Base-by-base conservation (phyloP, 2,888 invertebrate species). In the Stenodema calcarata region DNA sequence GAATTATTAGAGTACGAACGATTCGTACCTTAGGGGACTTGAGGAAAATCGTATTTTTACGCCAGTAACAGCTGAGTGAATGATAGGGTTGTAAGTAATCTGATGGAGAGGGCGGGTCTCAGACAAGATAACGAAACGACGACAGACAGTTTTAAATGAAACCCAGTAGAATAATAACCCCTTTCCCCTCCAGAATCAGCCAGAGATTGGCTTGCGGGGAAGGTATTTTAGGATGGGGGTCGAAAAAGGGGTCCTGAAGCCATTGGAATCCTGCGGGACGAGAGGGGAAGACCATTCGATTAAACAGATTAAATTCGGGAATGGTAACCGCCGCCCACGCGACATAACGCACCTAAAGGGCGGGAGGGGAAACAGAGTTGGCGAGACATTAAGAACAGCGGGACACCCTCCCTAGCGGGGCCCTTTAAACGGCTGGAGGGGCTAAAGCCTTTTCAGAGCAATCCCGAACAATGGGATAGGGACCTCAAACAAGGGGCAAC, bases 261-360 rank as follows among this genome's bases (percentile, higher is more conserved):
- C 62, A 62, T 62, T 12, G 62, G 62, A 62, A 62, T 62, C 62
- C 62, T 23, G 23, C 18, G 27, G 62, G 62, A 62, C 18, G 44
- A 42, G 78, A 42, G 78, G 3, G 18, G 41, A 23, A 44, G 23
- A 42, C 78, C 44, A 44, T 78, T 78, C 78, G 78, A 44, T 78
- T 78, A 78, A 78, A 78, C 78, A 78, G 78, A 78, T 78, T 78
- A 78, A 78, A 78, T 78, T 41, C 78, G 78, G 27, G 44, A 78
- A 44, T 23, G 78, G 44, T 44, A 44, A 23, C 78, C 78, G 44
- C 44, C 78, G n/a, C 44, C 41, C 4, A 30, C 35, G 35, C 73
- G 73, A 62, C 23, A 7, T 23, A 23, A 23, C 62, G 62, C 62
- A 0, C 23, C 62, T 23, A 62, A 23, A 23, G 62, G 23, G 62